A percentile compares a stretch with the other conserved stretches of the same genome.
These are phyloP conservation scores for Natrix natrix DNA, from an alignment of 2,797 vertebrate species.

Conservation along the genomic window DNA sequence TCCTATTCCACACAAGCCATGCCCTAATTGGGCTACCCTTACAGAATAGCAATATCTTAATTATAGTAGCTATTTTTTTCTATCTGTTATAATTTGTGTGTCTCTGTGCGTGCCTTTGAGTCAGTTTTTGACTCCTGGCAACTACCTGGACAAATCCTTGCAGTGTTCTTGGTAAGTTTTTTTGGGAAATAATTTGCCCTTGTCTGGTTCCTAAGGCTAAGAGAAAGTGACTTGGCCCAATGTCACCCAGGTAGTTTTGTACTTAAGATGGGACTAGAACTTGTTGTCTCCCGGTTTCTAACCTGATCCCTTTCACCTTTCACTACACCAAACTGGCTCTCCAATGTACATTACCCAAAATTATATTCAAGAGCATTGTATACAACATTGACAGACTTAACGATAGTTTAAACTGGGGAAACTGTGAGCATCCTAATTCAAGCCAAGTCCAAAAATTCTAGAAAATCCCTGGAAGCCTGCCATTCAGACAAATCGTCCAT, in stretches of 20 bases:
- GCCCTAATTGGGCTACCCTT: neutral
- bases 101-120: neutral
- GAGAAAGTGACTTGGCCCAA: neutral
- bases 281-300: neutral
- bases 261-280: neutral
- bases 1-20: too few relatives aligned
- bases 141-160: neutral
- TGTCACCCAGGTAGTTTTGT: neutral
- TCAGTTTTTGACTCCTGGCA: neutral
- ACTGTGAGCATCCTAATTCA: neutral
- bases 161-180: neutral
- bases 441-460: neutral
- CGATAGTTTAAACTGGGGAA: neutral
- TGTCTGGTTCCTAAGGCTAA: neutral
- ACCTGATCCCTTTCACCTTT: neutral
- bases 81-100: neutral
- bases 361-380: neutral
- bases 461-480: neutral
- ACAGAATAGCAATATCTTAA: neutral
- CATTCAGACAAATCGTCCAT: neutral
- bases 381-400: neutral
- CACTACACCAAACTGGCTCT: neutral
- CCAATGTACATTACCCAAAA: neutral
- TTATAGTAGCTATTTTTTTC: neutral
- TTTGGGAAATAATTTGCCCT: neutral